Evolutionary conservation across 53 echinoderm and acorn worm species (phyloP).

Genomic region (Henricia sp.): DNA sequence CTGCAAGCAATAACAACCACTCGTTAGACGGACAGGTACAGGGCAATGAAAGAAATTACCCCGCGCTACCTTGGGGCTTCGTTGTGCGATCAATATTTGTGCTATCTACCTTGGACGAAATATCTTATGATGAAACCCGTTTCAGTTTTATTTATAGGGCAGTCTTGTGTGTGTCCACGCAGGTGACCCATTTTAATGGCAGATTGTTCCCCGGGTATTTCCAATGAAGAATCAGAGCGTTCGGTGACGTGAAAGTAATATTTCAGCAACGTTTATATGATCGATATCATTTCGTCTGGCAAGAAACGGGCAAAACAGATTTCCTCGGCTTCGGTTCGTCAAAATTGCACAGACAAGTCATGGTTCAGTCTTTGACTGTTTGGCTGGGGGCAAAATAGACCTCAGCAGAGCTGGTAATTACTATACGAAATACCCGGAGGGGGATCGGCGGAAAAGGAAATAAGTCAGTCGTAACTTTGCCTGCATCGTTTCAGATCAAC

Average conservation of each 20-base stretch:
- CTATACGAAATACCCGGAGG: neutral
- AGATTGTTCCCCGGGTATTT: neutral
- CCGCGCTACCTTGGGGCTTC: neutral
- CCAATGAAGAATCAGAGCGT: neutral
- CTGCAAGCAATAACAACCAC: no score
- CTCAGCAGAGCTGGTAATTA: conserved; percentile 14
- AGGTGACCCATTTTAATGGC: neutral
- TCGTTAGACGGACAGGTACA: neutral
- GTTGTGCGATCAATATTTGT: neutral
- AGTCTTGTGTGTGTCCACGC: neutral
- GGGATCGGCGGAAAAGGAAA: no score
- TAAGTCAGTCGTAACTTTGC: no score
- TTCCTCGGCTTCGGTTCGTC: neutral
- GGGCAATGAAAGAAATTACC: neutral
- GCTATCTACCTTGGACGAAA: neutral
- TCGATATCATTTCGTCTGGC: conserved; percentile 21
- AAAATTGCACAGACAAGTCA: conserved; percentile 4
- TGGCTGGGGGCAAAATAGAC: neutral
- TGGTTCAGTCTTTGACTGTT: conserved; percentile 1
- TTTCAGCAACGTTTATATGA: neutral
- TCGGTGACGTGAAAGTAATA: conserved; percentile 14
- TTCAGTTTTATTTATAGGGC: neutral
- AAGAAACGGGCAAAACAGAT: neutral
- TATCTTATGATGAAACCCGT: neutral
- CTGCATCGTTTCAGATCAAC: no score